These are phyloP conservation scores for Melinopterus prodromus DNA, from an alignment of 2,888 invertebrate genomes.

Conservation along the genomic window DNA sequence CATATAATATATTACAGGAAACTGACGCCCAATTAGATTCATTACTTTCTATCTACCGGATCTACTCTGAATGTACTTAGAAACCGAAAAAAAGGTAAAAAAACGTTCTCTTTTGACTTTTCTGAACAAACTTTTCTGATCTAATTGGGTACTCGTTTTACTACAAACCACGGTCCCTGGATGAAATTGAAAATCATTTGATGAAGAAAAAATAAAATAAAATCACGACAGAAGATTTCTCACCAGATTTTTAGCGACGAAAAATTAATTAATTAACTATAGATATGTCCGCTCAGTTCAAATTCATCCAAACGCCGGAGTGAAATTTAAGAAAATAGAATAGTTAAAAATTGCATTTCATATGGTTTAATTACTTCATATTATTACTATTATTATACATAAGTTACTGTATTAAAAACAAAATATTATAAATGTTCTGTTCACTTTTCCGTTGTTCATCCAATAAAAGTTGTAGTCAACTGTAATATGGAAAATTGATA, in stretches of 20 bases:
- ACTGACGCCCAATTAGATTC: not conserved
- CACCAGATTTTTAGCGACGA: not conserved
- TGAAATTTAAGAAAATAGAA: conserved; percentile 50
- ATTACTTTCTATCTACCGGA: not conserved
- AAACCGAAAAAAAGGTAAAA: not conserved
- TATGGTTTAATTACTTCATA: conserved; percentile 52
- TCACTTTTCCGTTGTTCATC: not conserved
- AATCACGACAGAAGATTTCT: not conserved
- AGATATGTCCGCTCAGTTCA: conserved; percentile 42
- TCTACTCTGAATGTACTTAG: not conserved
- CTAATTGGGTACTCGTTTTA: not conserved
- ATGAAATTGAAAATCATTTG: not conserved
- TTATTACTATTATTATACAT: conserved; percentile 51
- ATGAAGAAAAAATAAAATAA: not conserved
- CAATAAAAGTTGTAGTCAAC: conserved; percentile 41
- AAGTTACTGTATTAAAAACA: conserved; percentile 41
- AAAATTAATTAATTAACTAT: not conserved
- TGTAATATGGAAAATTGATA: not conserved
- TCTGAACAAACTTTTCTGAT: not conserved
- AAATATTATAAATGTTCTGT: conserved; percentile 4
- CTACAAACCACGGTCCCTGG: not conserved
- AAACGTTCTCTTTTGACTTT: not conserved
- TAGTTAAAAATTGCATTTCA: conserved; percentile 56
- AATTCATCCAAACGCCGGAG: not conserved
- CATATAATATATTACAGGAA: conserved; percentile 4